phyloP scores from a whole-genome alignment of 2,888 invertebrate genomes.

The Andricus quercusramuli region DNA sequence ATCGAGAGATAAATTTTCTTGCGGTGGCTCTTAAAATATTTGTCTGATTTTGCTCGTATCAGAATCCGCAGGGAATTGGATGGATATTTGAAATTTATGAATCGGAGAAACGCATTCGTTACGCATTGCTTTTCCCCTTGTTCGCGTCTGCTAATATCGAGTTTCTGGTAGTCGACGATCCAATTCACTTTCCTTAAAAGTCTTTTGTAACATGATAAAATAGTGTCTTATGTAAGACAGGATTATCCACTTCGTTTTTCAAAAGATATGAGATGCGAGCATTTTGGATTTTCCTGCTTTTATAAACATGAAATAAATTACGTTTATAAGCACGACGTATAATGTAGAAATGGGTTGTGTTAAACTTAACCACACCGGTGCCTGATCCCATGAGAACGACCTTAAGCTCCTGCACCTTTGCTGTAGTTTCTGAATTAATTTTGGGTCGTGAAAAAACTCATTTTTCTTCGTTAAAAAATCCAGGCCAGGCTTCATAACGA shows the following conservation, averaged over 20 bases:
- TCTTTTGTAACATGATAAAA: slow-evolving; percentile 30
- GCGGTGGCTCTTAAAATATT: slow-evolving; percentile 37
- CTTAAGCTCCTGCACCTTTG: slow-evolving; percentile 27
- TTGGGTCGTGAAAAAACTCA: slow-evolving; percentile 22
- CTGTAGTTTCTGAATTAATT: slow-evolving; percentile 37
- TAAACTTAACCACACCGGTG: slow-evolving; percentile 35
- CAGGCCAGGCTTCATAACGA: not conserved
- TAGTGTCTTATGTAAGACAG: slow-evolving; percentile 8
- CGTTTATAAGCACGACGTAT: slow-evolving; percentile 16
- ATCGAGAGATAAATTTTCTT: slow-evolving; percentile 32
- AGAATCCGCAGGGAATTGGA: slow-evolving; percentile 2
- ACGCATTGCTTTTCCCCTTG: slow-evolving; percentile 20
- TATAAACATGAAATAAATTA: slow-evolving; percentile 21
- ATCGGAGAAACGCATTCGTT: slow-evolving; percentile 11
- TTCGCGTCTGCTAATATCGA: not conserved
- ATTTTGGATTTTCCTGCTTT: slow-evolving; percentile 24
- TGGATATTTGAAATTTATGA: slow-evolving; percentile 40
- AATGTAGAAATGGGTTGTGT: slow-evolving; percentile 4
- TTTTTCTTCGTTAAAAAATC: slow-evolving; percentile 25
- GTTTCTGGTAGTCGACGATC: not conserved
- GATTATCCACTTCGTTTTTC: slow-evolving; percentile 31
- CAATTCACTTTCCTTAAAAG: slow-evolving; percentile 37
- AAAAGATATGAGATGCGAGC: slow-evolving; percentile 8
- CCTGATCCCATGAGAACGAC: slow-evolving; percentile 37
- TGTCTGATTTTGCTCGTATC: slow-evolving; percentile 29